phyloP scores from a whole-genome alignment of 2,797 vertebrate species.

The Phyllotis vaccarum region DNA sequence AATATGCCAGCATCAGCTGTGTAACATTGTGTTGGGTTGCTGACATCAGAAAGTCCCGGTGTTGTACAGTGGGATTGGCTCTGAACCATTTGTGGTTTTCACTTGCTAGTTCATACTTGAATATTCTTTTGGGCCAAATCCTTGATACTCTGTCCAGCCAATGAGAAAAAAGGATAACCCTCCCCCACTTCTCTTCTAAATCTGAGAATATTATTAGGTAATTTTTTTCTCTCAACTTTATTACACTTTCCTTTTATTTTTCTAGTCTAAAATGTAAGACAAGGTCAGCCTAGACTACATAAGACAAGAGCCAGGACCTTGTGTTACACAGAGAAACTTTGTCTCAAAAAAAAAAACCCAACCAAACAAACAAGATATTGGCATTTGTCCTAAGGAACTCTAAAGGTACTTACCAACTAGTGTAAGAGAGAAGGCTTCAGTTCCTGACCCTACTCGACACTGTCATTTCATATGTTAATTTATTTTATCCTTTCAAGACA shows the following conservation, averaged over 20 bases:
- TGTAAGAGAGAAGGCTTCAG: not conserved
- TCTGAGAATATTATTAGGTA: not conserved
- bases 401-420: not conserved
- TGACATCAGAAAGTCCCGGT: not conserved
- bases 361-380: not conserved
- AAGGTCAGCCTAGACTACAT: not conserved
- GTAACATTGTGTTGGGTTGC: accelerated
- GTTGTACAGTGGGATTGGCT: not conserved
- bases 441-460: not conserved
- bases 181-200: not conserved
- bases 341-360: not conserved
- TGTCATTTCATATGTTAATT: conserved; percentile 21
- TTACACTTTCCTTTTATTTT: not conserved
- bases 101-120: not conserved
- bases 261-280: not conserved
- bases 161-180: not conserved
- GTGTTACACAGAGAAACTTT: not conserved
- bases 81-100: not conserved
- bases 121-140: not conserved
- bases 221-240: not conserved
- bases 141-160: conserved; percentile 1
- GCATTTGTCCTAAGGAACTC: not conserved
- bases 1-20: not conserved
- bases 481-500: not conserved
- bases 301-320: not conserved